These are phyloP conservation scores for Phaonia tiefii DNA, from an alignment of 2,888 invertebrate species.

Conservation along the genomic window DNA sequence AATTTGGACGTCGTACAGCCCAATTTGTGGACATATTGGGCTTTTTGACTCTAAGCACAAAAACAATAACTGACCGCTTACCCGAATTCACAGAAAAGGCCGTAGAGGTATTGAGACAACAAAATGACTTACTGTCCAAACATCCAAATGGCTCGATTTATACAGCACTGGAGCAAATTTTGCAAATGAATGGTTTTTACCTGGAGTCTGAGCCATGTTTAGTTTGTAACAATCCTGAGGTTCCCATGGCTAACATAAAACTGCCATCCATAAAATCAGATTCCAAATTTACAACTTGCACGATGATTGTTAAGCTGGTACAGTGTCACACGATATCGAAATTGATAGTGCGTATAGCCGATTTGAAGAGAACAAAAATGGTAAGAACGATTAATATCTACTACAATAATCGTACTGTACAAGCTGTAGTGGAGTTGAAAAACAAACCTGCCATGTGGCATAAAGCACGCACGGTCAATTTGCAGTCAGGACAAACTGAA, in stretches of 20 bases:
- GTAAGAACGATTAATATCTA: conserved; percentile 97
- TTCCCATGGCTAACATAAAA: conserved; percentile 94
- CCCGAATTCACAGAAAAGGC: conserved; percentile 93
- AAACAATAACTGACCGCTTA: conserved; percentile 84
- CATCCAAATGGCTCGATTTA: conserved; percentile 97
- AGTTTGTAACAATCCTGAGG: conserved; percentile 98
- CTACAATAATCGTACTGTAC: conserved; percentile 97
- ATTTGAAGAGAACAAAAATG: conserved; percentile 98
- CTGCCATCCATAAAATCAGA: conserved; percentile 96
- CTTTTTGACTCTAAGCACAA: conserved; percentile 94
- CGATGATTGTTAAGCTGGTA: conserved; percentile 97
- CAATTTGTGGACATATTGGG: conserved; percentile 98
- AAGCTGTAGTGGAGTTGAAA: conserved; percentile 98
- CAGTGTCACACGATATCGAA: conserved; percentile 97
- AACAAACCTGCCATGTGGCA: conserved; percentile 98
- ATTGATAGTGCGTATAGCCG: conserved; percentile 95
- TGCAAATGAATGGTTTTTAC: conserved; percentile 97
- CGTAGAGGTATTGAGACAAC: conserved; percentile 91
- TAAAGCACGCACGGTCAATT: conserved; percentile 94
- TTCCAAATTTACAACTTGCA: conserved; percentile 98
- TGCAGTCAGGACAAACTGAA: conserved; percentile 96
- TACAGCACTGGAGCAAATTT: conserved; percentile 94
- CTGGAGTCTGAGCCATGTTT: conserved; percentile 98
- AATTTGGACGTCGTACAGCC: conserved; percentile 95
- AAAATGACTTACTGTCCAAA: conserved; percentile 92